These are phyloP conservation scores for Pantherophis alleghaniensis DNA, from an alignment of 2,797 vertebrate species.

Conservation along the genomic window DNA sequence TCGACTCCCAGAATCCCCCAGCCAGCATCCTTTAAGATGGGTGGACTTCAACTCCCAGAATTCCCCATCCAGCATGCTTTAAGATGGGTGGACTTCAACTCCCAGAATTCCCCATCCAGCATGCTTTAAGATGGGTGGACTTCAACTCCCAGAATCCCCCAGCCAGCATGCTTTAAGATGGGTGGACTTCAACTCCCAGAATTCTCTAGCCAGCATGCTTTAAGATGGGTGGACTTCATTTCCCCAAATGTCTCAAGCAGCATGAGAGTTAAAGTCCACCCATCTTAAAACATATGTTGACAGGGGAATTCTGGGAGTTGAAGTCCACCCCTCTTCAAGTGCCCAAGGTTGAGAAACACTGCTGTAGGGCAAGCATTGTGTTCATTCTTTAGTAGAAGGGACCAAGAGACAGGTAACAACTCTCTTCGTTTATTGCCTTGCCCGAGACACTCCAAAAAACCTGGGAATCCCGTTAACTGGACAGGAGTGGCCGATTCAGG, in stretches of 20 bases:
- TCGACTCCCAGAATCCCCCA: too few species aligned
- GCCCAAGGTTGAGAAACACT: neutral
- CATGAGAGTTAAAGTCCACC: neutral
- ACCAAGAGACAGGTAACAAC: fast-evolving
- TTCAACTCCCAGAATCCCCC: too few species aligned
- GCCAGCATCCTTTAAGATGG: too few species aligned
- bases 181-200: too few species aligned
- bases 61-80: too few species aligned
- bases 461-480: too few species aligned
- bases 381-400: neutral
- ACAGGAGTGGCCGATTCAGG: neutral
- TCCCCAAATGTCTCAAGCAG: neutral
- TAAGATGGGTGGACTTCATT: neutral
- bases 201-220: too few species aligned
- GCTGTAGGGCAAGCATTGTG: neutral
- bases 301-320: neutral
- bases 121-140: too few species aligned
- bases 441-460: neutral
- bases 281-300: neutral
- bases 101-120: too few species aligned
- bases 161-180: too few species aligned
- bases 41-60: too few species aligned
- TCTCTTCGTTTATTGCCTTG: neutral
- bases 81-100: too few species aligned
- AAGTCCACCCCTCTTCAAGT: neutral